Evolutionary conservation across 64 coral and sea anemone genomes (phyloP).

Genomic region (Actinia tenebrosa): DNA sequence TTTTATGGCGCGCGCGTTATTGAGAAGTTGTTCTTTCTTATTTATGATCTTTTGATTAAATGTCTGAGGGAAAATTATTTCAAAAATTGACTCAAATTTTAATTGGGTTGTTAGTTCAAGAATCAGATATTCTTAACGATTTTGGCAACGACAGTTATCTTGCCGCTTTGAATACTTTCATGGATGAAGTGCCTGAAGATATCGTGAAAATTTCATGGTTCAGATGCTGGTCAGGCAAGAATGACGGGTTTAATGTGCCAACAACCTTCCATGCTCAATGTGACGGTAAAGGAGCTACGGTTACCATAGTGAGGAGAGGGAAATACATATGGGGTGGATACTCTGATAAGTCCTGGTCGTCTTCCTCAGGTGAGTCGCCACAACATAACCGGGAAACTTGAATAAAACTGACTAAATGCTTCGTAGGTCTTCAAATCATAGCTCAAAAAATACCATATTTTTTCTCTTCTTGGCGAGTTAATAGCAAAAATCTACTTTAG

Average conservation of each 20-base stretch:
- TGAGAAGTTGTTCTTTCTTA: no score
- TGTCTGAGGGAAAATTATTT: no score
- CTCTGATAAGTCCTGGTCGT: not conserved
- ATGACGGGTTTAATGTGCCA: not conserved
- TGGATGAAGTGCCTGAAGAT: not conserved
- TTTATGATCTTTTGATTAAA: no score
- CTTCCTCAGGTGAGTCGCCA: not conserved
- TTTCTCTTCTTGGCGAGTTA: no score
- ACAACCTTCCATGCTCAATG: not conserved
- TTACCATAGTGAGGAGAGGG: not conserved
- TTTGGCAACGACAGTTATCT: not conserved
- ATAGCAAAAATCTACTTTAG: no score
- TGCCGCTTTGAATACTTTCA: not conserved
- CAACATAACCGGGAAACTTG: no score
- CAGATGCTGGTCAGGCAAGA: not conserved
- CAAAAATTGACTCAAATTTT: no score
- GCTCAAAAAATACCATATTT: no score
- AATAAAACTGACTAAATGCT: no score
- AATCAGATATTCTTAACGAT: not conserved
- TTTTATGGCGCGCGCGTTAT: no score
- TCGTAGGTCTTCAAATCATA: no score
- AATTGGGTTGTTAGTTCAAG: no score
- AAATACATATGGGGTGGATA: slow-evolving; percentile 1
- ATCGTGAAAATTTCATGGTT: not conserved
- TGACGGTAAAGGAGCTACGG: not conserved